A percentile compares a stretch with the other conserved stretches of the same genome.
These are phyloP conservation scores for Enteromius trimaculatus DNA, from an alignment of 2,797 vertebrate species.

Conservation along the genomic window DNA sequence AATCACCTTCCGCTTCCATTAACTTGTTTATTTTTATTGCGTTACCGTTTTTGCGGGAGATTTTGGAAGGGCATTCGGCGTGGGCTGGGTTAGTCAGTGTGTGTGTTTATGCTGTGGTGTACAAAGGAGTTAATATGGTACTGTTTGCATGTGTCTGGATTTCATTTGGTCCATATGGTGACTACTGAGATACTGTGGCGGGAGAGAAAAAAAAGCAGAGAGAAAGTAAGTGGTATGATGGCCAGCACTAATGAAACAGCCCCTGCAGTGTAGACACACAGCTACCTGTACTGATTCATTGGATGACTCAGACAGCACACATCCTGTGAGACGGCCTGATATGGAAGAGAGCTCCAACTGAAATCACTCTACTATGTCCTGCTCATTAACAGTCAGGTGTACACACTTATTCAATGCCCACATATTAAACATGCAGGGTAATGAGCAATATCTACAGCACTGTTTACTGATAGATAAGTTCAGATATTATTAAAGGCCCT, in stretches of 20 bases:
- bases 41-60: slow-evolving; percentile 8
- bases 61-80: slow-evolving; percentile 44
- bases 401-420: too few species aligned
- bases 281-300: slow-evolving; percentile 49
- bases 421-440: background rate
- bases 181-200: slow-evolving; percentile 29
- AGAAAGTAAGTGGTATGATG: slow-evolving; percentile 25
- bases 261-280: slow-evolving; percentile 59
- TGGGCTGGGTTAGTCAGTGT: slow-evolving; percentile 44
- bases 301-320: slow-evolving; percentile 53
- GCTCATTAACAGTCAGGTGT: slow-evolving; percentile 27
- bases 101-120: slow-evolving; percentile 29
- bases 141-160: slow-evolving; percentile 56
- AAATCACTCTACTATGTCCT: slow-evolving; percentile 23
- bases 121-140: slow-evolving; percentile 53
- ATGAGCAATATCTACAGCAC: background rate
- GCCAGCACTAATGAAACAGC: slow-evolving; percentile 64
- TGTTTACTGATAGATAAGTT: background rate
- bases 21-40: slow-evolving; percentile 30
- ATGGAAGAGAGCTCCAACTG: slow-evolving; percentile 9
- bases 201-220: slow-evolving; percentile 31
- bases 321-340: slow-evolving; percentile 15
- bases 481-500: background rate
- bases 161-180: slow-evolving; percentile 67
- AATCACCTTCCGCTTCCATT: slow-evolving; percentile 22